Evolutionary conservation across 2,113 vertebrate genomes (phyloP), one percentile per base, ranked within the genome.

Genomic region (Megaceryle maxima): DNA sequence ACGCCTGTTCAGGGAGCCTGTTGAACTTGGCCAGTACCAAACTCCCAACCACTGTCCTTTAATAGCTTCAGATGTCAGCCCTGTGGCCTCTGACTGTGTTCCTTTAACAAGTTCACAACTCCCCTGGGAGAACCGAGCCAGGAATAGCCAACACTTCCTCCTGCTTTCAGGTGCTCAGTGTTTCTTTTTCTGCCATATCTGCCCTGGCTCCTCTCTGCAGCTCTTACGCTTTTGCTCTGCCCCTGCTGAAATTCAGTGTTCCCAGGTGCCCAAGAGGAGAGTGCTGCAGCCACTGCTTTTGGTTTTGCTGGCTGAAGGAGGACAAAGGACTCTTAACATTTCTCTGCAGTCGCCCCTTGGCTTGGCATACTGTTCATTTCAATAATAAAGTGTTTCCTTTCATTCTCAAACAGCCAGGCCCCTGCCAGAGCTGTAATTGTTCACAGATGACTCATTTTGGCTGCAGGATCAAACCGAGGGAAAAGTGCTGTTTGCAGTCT

Each of bases 401-500:
- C 96, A 92, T 95, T 96, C 94, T 92, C 90, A 75, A 95, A 55
- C 91, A 96, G 95, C 48, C 93, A 60, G 88, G 87, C 94, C 94
- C 87, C 96, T 96, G 96, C 97, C 97, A 97, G 97, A 88, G 91
- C 88, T 74, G 31, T 97, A 98, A 98, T 97, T 97, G 97, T 97
- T 98, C 94, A 72, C 97, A 98, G 97, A 97, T 98, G 97, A 97
- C 82, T 97, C 96, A 96, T 94, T 95, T 96, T 97, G 97, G 95
- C 95, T 92, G 90, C 85, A 69, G 94, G 95, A 97, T 97, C 96
- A 96, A 96, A 97, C 94, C 74, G 51, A 94, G 84, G 82, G 93
- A 96, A 92, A 85, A 94, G 92, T 74, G 95, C 95, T 93, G 86
- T 92, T 95, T 96, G 95, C 89, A 91, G 95, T 14, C 96, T 96